phyloP scores from a whole-genome alignment of 2,888 invertebrate genomes.

The Leuctra nigra region DNA sequence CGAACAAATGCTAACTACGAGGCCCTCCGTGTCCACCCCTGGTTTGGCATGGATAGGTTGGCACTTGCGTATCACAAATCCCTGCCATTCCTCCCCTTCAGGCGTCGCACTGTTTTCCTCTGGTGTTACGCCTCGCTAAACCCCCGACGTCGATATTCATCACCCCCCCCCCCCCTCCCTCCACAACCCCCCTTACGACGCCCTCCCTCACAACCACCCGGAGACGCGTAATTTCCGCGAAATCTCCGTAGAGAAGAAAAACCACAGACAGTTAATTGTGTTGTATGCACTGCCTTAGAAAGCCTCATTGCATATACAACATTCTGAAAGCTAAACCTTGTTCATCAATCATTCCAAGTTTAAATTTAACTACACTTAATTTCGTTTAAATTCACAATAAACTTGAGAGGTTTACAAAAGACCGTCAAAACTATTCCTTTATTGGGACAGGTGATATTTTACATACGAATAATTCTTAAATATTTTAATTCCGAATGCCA shows the following conservation, averaged over 20 bases:
- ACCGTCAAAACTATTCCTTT: too few relatives aligned
- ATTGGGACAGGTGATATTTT: too few relatives aligned
- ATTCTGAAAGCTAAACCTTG: too few relatives aligned
- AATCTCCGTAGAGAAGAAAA: conserved; percentile 3
- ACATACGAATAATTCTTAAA: too few relatives aligned
- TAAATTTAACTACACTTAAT: too few relatives aligned
- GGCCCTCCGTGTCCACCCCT: conserved; percentile 11
- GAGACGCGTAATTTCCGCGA: conserved; percentile 9
- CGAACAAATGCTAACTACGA: background rate
- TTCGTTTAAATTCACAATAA: too few relatives aligned
- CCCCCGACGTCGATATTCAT: conserved; percentile 24
- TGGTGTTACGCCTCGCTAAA: conserved; percentile 21
- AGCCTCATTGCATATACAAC: too few relatives aligned
- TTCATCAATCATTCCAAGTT: too few relatives aligned
- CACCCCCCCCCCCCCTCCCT: conserved; percentile 13
- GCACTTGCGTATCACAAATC: conserved; percentile 6
- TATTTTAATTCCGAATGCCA: too few relatives aligned
- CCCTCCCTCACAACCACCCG: background rate
- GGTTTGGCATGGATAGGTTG: background rate
- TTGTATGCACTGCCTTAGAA: too few relatives aligned
- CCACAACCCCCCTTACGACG: background rate
- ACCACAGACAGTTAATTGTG: conserved; percentile 9
- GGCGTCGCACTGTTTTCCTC: conserved; percentile 28
- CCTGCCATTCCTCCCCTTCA: conserved; percentile 30
- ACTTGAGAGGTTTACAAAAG: too few relatives aligned